These are phyloP conservation scores for Channallabes apus DNA, from an alignment of 2,797 vertebrate species.

Conservation along the genomic window DNA sequence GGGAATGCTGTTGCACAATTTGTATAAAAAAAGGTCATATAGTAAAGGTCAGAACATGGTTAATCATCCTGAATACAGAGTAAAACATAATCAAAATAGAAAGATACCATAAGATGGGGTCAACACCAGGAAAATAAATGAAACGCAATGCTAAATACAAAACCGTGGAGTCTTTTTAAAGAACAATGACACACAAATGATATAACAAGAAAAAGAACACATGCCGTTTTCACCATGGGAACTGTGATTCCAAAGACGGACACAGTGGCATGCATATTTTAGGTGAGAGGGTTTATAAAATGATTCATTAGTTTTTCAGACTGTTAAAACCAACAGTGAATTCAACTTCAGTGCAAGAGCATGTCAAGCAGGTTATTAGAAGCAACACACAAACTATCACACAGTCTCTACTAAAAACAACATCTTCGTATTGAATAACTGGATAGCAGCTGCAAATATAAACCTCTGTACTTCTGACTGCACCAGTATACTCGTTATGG, in stretches of 20 bases:
- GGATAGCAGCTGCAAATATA: conserved; percentile 11
- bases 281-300: background rate
- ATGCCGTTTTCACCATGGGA: background rate
- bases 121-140: background rate
- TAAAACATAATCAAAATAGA: background rate
- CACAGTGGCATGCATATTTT: background rate
- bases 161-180: background rate
- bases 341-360: background rate
- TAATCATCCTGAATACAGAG: background rate
- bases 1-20: background rate
- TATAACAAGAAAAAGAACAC: background rate
- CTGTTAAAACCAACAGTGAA: background rate
- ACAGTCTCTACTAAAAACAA: background rate
- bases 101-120: background rate
- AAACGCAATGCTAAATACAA: background rate
- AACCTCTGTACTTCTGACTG: background rate
- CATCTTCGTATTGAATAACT: background rate
- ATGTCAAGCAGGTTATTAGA: background rate
- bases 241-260: background rate
- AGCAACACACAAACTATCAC: background rate
- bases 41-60: background rate
- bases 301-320: background rate
- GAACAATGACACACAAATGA: background rate
- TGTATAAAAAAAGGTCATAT: background rate
- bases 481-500: background rate